Evolutionary conservation across 2,797 vertebrate species (phyloP).

Genomic region (Arctocebus calabarensis): DNA sequence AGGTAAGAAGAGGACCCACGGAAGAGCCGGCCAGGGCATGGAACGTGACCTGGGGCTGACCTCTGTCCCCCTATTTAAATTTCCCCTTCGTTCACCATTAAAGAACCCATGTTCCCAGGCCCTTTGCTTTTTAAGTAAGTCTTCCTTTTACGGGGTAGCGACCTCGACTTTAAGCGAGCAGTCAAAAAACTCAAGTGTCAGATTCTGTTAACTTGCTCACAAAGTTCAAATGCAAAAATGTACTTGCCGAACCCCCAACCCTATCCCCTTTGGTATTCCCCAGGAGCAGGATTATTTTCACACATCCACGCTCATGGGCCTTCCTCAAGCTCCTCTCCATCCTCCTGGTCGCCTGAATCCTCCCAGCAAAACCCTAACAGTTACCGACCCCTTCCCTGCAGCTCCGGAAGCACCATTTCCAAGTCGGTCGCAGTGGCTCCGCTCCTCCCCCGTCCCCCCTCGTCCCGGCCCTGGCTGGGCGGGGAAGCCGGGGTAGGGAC

Average conservation of each 20-base stretch:
- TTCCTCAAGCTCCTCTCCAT: not conserved
- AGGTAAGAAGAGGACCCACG: slow-evolving; percentile 90
- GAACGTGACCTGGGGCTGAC: not conserved
- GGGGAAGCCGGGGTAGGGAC: slow-evolving; percentile 62
- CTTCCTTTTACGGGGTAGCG: not conserved
- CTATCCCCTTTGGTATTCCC: not conserved
- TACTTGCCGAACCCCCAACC: not conserved
- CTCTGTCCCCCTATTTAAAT: not conserved
- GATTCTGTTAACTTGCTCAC: slow-evolving; percentile 1
- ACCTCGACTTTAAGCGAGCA: not conserved
- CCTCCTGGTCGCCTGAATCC: not conserved
- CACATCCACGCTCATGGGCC: not conserved
- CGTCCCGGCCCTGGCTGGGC: slow-evolving; percentile 53
- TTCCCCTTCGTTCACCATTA: not conserved
- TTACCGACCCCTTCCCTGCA: slow-evolving; percentile 27
- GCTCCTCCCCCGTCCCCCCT: slow-evolving; percentile 71
- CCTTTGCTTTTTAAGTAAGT: not conserved
- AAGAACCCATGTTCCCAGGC: not conserved
- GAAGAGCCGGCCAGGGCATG: not conserved
- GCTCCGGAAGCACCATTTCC: slow-evolving; percentile 71
- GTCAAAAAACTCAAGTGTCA: not conserved
- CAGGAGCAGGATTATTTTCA: not conserved
- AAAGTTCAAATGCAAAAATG: slow-evolving; percentile 61
- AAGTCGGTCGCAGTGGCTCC: not conserved
- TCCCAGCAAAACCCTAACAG: slow-evolving; percentile 50